These are phyloP conservation scores for Australoheros facetus DNA, from an alignment of 2,797 vertebrate species.

Conservation along the genomic window DNA sequence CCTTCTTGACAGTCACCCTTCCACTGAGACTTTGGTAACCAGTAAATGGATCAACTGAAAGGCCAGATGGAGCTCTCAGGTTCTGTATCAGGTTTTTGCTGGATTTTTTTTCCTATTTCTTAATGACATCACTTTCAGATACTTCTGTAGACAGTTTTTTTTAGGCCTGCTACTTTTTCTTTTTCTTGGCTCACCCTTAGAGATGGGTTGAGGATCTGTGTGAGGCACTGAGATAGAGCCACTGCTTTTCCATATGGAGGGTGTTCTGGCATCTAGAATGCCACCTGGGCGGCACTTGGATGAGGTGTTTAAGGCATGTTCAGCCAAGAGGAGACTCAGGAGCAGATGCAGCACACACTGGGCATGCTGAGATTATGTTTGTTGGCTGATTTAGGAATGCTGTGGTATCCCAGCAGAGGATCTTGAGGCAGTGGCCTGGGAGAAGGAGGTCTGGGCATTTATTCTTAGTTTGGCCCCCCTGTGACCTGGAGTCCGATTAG, in stretches of 20 bases:
- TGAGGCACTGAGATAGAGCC: too few species aligned
- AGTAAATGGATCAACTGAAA: too few species aligned
- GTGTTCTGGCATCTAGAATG: neutral
- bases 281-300: neutral
- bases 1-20: too few species aligned
- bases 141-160: too few species aligned
- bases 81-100: too few species aligned
- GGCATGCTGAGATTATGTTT: neutral
- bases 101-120: too few species aligned
- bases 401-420: neutral
- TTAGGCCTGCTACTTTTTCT: too few species aligned
- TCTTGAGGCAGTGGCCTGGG: neutral
- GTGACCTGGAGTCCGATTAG: neutral
- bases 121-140: too few species aligned
- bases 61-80: too few species aligned
- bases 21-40: too few species aligned
- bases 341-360: neutral
- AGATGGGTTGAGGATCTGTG: too few species aligned
- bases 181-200: neutral
- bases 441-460: neutral
- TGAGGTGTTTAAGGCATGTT: neutral
- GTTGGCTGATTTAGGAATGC: neutral
- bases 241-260: neutral
- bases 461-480: neutral
- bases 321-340: neutral